phyloP scores from a whole-genome alignment of 2,888 invertebrate species.

The Meandrusa payeni region DNA sequence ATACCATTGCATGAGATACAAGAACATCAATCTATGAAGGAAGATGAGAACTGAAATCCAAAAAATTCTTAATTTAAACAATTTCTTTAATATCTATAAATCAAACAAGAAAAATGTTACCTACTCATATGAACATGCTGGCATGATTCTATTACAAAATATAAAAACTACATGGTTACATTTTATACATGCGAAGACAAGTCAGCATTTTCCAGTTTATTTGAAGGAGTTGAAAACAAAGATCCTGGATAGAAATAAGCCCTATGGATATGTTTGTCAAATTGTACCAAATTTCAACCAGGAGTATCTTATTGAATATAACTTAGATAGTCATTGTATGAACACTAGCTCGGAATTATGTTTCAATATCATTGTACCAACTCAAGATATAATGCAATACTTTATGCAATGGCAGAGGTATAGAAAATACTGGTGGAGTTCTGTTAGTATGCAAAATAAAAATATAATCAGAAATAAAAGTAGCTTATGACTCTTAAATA shows the following conservation, averaged over 20 bases:
- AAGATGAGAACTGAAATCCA: slow-evolving; percentile 64
- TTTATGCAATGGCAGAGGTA: slow-evolving; percentile 89
- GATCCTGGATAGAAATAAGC: slow-evolving; percentile 25
- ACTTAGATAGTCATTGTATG: slow-evolving; percentile 21
- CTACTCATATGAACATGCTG: slow-evolving; percentile 48
- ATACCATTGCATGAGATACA: slow-evolving; percentile 84
- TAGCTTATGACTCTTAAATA: no score
- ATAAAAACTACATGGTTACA: slow-evolving; percentile 58
- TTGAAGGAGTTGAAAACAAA: slow-evolving; percentile 33
- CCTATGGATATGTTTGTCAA: slow-evolving; percentile 46
- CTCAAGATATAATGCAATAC: slow-evolving; percentile 78
- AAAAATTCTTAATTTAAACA: slow-evolving; percentile 47
- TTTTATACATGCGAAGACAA: slow-evolving; percentile 50
- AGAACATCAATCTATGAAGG: slow-evolving; percentile 36
- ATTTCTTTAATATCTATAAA: slow-evolving; percentile 50
- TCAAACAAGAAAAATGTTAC: slow-evolving; percentile 32
- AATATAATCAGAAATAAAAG: no score
- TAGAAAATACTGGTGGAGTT: slow-evolving; percentile 93
- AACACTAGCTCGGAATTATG: slow-evolving; percentile 43
- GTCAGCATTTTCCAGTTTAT: slow-evolving; percentile 51
- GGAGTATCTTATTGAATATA: slow-evolving; percentile 33
- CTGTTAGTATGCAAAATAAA: slow-evolving; percentile 81
- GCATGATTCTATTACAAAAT: slow-evolving; percentile 55
- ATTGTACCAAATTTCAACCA: slow-evolving; percentile 12
- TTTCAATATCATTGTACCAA: slow-evolving; percentile 65